Conservation (phyloP, 2,888 invertebrate genomes). For the Sarcophaga caerulescens region DNA sequence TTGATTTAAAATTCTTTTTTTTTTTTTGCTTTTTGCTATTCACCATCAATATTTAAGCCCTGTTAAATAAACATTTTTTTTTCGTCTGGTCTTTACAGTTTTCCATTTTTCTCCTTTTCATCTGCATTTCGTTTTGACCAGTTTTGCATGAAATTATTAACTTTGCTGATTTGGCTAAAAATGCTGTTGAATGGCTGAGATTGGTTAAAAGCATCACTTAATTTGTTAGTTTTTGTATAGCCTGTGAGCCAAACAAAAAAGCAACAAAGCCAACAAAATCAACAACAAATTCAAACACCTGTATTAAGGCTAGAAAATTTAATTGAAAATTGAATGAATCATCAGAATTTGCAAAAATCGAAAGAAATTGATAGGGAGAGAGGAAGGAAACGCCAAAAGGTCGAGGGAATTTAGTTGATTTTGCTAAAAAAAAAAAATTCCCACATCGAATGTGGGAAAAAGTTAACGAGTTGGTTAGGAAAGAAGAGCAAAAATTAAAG, state of each 20-base stretch:
- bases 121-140: neutral
- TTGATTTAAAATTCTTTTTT: no score
- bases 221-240: neutral
- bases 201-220: neutral
- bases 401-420: neutral
- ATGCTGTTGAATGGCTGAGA: neutral
- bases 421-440: neutral
- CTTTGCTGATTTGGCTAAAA: slow-evolving; percentile 11
- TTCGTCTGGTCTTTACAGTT: no score
- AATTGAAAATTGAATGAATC: slow-evolving; percentile 12
- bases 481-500: no score
- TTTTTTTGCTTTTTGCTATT: no score
- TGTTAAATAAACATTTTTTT: no score
- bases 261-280: no score
- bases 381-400: neutral
- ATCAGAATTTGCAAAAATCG: neutral
- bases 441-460: no score
- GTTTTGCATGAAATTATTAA: neutral
- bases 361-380: neutral
- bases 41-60: no score
- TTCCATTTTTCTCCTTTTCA: no score
- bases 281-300: neutral
- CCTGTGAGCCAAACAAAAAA: neutral
- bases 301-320: neutral
- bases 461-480: no score